A percentile compares a stretch with the other conserved stretches of the same genome.
Evolutionary conservation across 2,888 invertebrate species (phyloP).

Genomic region (Melikaiella ostensackeni): DNA sequence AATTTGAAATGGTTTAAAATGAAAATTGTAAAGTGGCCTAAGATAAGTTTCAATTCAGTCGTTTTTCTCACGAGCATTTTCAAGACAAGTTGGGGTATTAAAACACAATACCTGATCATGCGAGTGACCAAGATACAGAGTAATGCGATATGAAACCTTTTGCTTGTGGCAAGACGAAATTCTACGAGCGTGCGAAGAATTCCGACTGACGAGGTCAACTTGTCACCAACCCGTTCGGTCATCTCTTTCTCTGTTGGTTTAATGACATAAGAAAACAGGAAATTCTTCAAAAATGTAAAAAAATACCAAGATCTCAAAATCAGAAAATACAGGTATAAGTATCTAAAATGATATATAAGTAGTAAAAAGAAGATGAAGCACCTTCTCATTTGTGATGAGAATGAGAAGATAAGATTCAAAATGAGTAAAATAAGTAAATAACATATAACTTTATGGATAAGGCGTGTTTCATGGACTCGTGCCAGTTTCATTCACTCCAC

Average conservation of each 20-base stretch:
- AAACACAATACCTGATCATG: conserved; percentile 34
- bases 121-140: conserved; percentile 31
- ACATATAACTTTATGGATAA: neutral
- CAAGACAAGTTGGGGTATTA: conserved; percentile 25
- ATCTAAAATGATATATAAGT: neutral
- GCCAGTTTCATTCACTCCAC: conserved; percentile 70
- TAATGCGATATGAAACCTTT: conserved; percentile 41
- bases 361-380: neutral
- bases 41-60: neutral
- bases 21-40: too few relatives aligned
- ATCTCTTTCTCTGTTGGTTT: conserved; percentile 5
- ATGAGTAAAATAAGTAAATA: neutral
- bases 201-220: conserved; percentile 22
- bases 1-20: too few relatives aligned
- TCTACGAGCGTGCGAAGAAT: conserved; percentile 42
- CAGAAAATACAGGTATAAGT: neutral
- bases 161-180: conserved; percentile 31
- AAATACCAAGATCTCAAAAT: neutral
- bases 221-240: conserved; percentile 1
- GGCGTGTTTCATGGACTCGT: conserved; percentile 60
- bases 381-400: neutral
- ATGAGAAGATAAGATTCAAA: neutral
- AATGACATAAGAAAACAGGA: neutral
- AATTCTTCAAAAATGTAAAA: neutral
- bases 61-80: conserved; percentile 38